Evolutionary conservation across 1,140 invertebrate genomes (phyloP).

Genomic region (Hyphantria cunea): DNA sequence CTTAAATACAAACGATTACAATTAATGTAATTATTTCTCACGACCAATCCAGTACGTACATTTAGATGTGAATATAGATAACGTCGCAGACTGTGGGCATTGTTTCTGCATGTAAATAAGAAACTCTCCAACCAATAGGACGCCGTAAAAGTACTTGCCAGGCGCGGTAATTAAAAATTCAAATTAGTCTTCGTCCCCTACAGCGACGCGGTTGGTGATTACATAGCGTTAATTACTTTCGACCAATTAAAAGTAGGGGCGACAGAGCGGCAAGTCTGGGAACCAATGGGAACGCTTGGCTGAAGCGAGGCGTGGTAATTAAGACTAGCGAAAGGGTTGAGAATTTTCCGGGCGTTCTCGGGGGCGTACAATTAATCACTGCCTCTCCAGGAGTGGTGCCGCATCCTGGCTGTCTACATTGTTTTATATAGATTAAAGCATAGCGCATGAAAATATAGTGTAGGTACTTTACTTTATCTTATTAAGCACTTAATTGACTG

Average conservation of each 20-base stretch:
- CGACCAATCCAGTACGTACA: slow-evolving; percentile 5
- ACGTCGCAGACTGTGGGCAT: slow-evolving; percentile 55
- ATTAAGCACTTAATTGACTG: no score
- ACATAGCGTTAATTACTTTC: slow-evolving; percentile 73
- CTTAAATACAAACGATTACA: no score
- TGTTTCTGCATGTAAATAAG: slow-evolving; percentile 48
- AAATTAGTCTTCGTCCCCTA: slow-evolving; percentile 73
- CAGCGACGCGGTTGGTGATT: slow-evolving; percentile 66
- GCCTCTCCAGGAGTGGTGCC: slow-evolving; percentile 37
- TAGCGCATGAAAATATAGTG: no score
- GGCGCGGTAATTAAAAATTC: slow-evolving; percentile 77
- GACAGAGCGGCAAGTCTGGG: slow-evolving; percentile 45
- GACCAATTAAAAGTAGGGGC: slow-evolving; percentile 74
- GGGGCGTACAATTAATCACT: slow-evolving; percentile 69
- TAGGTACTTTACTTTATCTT: no score
- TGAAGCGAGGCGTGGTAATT: slow-evolving; percentile 78
- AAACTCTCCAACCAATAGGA: slow-evolving; percentile 56
- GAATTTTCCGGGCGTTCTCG: slow-evolving; percentile 67
- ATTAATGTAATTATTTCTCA: no score
- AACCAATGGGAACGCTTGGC: slow-evolving; percentile 62
- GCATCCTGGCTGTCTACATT: slow-evolving; percentile 23
- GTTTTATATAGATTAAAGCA: slow-evolving; percentile 16
- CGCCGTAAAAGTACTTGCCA: slow-evolving; percentile 24
- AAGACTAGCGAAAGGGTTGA: slow-evolving; percentile 74
- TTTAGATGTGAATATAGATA: slow-evolving; percentile 20